Evolutionary conservation across 2,113 vertebrate genomes (phyloP).

Genomic region (Ciconia boyciana): DNA sequence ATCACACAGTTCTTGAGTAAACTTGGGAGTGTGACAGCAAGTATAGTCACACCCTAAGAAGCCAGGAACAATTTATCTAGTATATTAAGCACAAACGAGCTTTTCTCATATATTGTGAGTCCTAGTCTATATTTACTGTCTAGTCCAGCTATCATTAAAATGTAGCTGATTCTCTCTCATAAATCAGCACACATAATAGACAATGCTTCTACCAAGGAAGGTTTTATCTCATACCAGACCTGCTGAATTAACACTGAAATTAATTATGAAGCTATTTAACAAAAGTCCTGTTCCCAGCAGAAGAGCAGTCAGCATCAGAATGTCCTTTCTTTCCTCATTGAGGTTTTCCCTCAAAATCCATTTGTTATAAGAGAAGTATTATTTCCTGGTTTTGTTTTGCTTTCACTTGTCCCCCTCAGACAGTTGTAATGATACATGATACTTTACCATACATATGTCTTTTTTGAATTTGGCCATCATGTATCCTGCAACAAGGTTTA

Average conservation of each 20-base stretch:
- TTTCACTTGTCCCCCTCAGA: background rate
- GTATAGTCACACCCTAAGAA: background rate
- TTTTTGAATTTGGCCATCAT: background rate
- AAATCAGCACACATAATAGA: background rate
- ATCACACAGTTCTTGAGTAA: slow-evolving; percentile 19
- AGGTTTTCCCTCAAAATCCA: background rate
- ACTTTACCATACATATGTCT: background rate
- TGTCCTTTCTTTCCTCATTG: background rate
- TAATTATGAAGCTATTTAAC: background rate
- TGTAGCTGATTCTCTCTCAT: background rate
- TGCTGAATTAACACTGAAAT: background rate
- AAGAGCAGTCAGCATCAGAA: background rate
- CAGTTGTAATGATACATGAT: background rate
- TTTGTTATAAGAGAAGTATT: background rate
- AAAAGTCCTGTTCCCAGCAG: background rate
- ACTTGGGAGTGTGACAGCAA: slow-evolving; percentile 13
- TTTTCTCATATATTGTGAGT: background rate
- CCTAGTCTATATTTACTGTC: background rate
- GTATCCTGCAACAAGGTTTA: background rate
- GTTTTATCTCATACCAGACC: background rate
- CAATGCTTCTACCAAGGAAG: background rate
- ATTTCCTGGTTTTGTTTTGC: background rate
- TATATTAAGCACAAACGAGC: background rate
- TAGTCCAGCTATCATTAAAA: background rate
- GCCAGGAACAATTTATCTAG: slow-evolving; percentile 28